Percentiles rank a stretch among this genome's conserved stretches.
phyloP scores from a whole-genome alignment of 1,140 invertebrate species.

The Calephelis nemesis region DNA sequence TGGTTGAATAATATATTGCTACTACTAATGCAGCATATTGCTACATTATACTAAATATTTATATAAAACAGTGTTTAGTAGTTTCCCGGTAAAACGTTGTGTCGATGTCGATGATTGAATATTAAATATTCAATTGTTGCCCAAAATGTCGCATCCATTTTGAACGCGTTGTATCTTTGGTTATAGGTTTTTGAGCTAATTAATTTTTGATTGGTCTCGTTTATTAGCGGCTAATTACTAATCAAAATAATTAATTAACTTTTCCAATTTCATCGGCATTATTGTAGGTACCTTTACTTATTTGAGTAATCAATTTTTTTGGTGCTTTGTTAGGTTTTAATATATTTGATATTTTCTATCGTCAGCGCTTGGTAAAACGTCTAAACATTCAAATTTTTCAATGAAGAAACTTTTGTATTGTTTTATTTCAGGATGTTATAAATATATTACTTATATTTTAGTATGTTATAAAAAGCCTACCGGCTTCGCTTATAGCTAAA shows the following conservation, averaged over 20 bases:
- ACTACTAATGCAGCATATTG: slow-evolving; percentile 22
- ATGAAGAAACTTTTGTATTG: too few species aligned
- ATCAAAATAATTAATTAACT: neutral
- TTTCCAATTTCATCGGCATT: neutral
- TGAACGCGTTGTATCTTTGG: neutral
- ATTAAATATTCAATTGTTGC: slow-evolving; percentile 6
- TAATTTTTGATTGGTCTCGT: neutral
- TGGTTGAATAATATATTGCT: slow-evolving; percentile 42
- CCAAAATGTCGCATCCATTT: neutral
- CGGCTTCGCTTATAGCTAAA: too few species aligned
- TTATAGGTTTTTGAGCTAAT: neutral
- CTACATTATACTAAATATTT: neutral
- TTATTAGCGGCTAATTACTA: neutral
- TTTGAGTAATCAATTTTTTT: too few species aligned
- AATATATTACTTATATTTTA: too few species aligned
- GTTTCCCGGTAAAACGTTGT: neutral
- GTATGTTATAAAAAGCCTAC: too few species aligned
- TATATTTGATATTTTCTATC: too few species aligned
- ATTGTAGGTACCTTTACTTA: neutral
- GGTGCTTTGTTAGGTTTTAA: too few species aligned
- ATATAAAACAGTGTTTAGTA: slow-evolving; percentile 18
- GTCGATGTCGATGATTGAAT: slow-evolving; percentile 1
- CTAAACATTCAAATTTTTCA: too few species aligned
- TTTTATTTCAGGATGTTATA: too few species aligned
- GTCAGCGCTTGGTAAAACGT: too few species aligned